Percentiles rank a stretch among this genome's conserved stretches.
phyloP scores from a whole-genome alignment of 1,140 invertebrate genomes.

The Argopecten irradians region DNA sequence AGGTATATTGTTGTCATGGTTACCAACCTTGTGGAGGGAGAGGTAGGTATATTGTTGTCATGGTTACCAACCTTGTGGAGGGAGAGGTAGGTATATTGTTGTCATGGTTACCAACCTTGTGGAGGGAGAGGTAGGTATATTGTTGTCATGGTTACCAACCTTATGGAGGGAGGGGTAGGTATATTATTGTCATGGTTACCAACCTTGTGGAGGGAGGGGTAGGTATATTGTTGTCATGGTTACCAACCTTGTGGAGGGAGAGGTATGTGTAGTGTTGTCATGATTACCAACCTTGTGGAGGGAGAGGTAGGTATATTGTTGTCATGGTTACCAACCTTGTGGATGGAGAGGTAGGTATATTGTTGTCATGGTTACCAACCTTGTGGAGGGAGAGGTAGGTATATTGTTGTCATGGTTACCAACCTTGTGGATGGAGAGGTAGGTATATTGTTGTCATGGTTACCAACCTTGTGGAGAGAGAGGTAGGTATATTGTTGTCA shows the following conservation, averaged over 20 bases:
- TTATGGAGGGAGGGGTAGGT: conserved; percentile 36
- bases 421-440: conserved; percentile 33
- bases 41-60: conserved; percentile 46
- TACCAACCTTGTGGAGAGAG: conserved; percentile 42
- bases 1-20: conserved; percentile 45
- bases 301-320: background rate
- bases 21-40: conserved; percentile 40
- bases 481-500: conserved; percentile 39
- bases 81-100: conserved; percentile 37
- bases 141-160: conserved; percentile 49
- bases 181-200: conserved; percentile 47
- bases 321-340: background rate
- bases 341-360: conserved; percentile 26
- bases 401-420: conserved; percentile 48
- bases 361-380: conserved; percentile 49
- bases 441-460: conserved; percentile 46
- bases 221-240: conserved; percentile 46
- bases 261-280: conserved; percentile 31
- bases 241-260: conserved; percentile 39
- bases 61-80: conserved; percentile 47
- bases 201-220: conserved; percentile 41
- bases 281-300: background rate
- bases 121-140: background rate
- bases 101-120: conserved; percentile 50
- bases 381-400: conserved; percentile 38